Evolutionary conservation across 2,113 vertebrate genomes (phyloP), one percentile per base, ranked within the genome.

Genomic region (Dasypus novemcinctus): DNA sequence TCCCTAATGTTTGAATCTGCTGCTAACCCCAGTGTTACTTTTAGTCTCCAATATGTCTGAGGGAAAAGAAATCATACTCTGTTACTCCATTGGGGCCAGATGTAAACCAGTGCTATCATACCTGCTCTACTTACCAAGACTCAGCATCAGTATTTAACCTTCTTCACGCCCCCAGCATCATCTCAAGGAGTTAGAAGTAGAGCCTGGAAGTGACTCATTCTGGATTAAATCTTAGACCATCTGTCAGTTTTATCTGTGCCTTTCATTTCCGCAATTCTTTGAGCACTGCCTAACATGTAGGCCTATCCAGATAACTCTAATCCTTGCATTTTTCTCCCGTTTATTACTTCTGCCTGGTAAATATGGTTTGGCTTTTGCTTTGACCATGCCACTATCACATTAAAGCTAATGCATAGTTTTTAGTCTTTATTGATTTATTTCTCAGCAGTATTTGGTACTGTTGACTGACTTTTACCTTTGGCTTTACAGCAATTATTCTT

Each of bases 51-150:
- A 15, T 78, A 66, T 31, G 4, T 90, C 33, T 76, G 52, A 91
- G 76, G 64, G 52, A 90, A 94, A 87, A 76, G n/a, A 93, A 90
- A 59, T 49, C 33, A 81, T 33, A 88, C 72, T 52, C 33, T 85
- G 68, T 43, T 54, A 78, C 78, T 95, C 72, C 72, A 11, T 76
- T 85, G 41, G 36, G 59, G 41, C 81, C 41, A 94, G 52, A 64
- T 87, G 36, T 33, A 93, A 61, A 87, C 49, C 31, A 86, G 20
- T 43, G 23, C 71, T 66, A 54, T 68, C 64, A 9, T 36, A 38
- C 23, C 29, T 87, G 52, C 38, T 87, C 78, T 63, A 52, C 27
- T 81, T 88, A 64, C 17, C 27, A 49, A 49, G 31, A 38, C 25
- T 85, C 84, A 69, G 75, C 33, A 89, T 12, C 3, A 69, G 7